A percentile compares a stretch with the other conserved stretches of the same genome.
Conservation (phyloP, 2,888 invertebrate genomes). For the Drosophila imparisetae region DNA sequence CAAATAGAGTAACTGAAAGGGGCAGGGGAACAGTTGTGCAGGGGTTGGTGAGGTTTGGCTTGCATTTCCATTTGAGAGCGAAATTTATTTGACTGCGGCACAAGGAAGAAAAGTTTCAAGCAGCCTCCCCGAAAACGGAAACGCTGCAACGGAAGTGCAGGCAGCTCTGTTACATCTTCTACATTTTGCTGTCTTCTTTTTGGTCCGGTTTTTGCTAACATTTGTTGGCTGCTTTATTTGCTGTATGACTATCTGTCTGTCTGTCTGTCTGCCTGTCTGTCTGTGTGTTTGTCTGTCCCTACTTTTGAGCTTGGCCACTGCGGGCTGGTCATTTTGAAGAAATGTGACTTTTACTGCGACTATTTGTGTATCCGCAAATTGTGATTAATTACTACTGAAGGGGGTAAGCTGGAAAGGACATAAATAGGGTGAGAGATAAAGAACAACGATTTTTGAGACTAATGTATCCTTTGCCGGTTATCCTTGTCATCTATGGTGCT, state of each 20-base stretch:
- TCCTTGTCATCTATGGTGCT: constrained; percentile 18
- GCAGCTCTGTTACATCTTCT: constrained; percentile 34
- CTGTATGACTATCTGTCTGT: constrained; percentile 36
- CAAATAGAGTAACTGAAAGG: constrained; percentile 43
- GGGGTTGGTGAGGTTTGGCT: constrained; percentile 31
- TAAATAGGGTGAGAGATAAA: neutral
- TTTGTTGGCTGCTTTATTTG: constrained; percentile 62
- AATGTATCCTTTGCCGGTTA: constrained; percentile 31
- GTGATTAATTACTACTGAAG: constrained; percentile 61
- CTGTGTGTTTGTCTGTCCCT: neutral
- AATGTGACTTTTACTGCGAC: constrained; percentile 75
- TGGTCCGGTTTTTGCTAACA: constrained; percentile 57
- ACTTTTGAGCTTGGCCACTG: constrained; percentile 2
- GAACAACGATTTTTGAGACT: constrained; percentile 20
- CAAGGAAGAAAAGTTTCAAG: constrained; percentile 69
- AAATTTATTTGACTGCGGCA: constrained; percentile 75
- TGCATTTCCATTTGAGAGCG: constrained; percentile 74
- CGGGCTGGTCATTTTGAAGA: constrained; percentile 54
- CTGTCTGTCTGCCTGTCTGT: neutral
- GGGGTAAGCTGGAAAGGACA: neutral
- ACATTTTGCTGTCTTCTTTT: constrained; percentile 44
- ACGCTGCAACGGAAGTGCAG: constrained; percentile 70
- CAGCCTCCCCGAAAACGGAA: constrained; percentile 60
- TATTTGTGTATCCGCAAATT: constrained; percentile 73
- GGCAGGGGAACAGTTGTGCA: neutral